Conservation (phyloP, 2,797 vertebrate genomes). For the Rhinoraja longicauda region DNA sequence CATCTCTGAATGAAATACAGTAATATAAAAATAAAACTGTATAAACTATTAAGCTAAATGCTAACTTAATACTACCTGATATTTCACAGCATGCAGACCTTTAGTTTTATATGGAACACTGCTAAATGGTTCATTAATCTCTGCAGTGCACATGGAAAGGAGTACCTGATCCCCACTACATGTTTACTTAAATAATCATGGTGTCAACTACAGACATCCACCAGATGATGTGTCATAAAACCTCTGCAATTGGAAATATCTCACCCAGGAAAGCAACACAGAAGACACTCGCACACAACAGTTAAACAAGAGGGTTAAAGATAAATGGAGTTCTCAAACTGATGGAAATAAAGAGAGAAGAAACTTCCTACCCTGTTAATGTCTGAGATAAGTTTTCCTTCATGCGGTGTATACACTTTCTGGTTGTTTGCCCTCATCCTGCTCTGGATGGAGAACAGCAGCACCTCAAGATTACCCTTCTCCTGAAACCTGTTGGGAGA, state of each 20-base stretch:
- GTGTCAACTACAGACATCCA: too few species aligned
- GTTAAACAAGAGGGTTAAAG: constrained; percentile 7
- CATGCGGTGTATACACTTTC: constrained; percentile 83
- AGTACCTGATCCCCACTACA: background rate
- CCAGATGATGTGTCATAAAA: background rate
- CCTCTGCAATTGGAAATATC: background rate
- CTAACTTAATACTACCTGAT: background rate
- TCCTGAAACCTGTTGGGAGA: constrained; percentile 78
- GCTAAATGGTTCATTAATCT: background rate
- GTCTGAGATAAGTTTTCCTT: constrained; percentile 88
- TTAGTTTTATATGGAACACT: background rate
- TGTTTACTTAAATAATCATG: background rate
- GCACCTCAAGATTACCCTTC: constrained; percentile 91
- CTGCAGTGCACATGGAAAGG: background rate
- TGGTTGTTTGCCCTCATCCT: constrained; percentile 97
- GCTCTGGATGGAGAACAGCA: constrained; percentile 95
- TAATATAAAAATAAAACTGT: background rate
- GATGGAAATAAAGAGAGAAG: background rate
- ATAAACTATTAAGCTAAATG: background rate
- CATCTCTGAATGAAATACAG: background rate
- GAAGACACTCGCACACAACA: background rate
- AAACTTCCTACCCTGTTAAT: constrained; percentile 81
- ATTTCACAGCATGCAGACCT: background rate
- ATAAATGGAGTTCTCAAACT: background rate
- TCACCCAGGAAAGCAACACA: background rate